Base-by-base conservation (phyloP, 2,113 vertebrate species). In the Siniperca knerii region DNA sequence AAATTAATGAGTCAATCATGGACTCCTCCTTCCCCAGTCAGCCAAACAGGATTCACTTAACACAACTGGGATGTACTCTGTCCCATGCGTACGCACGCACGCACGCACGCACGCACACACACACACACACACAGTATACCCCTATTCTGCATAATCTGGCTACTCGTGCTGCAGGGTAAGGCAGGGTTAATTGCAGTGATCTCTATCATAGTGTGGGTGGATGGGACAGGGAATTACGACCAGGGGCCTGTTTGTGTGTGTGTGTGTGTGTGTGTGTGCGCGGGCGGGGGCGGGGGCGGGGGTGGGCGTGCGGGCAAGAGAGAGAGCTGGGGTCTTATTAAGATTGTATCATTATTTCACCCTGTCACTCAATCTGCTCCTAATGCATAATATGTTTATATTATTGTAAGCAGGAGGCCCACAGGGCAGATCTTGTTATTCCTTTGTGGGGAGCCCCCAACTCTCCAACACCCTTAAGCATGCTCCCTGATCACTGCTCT, bases 151-250 rank as follows among this genome's bases (percentile, higher is more conserved):
- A 92, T 92, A 92, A 94, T 90, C 87, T 89, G 73, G 72, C 60
- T 75, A 65, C 58, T 50, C 25, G 7, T 57, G 58, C 90, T 88
- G 81, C 83, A 81, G 89, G 86, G 84, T 73, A 86, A 75, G 81
- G 64, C 52, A 50, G 92, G 93, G 92, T 94, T 95, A 94, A 95
- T 94, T 95, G 93, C 92, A 93, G 94, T 94, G 93, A 90, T 90
- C 71, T 88, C 84, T 74, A 89, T 86, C 79, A 83, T 76, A 25
- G 80, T 80, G 85, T 88, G 89, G 75, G 68, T 84, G 89, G 71
- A 75, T 62, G 82, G 81, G 82, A 87, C 78, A 62, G 64, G 83
- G 87, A 86, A 87, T 81, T 40, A 72, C 64, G 33, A 81, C 75
- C 69, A n/a, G n/a, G 66, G 75, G 83, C 72, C 81, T 65, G 87